phyloP scores from a whole-genome alignment of 30 jellyfish, hydroid and myxozoan species.

The Turritopsis rubra region DNA sequence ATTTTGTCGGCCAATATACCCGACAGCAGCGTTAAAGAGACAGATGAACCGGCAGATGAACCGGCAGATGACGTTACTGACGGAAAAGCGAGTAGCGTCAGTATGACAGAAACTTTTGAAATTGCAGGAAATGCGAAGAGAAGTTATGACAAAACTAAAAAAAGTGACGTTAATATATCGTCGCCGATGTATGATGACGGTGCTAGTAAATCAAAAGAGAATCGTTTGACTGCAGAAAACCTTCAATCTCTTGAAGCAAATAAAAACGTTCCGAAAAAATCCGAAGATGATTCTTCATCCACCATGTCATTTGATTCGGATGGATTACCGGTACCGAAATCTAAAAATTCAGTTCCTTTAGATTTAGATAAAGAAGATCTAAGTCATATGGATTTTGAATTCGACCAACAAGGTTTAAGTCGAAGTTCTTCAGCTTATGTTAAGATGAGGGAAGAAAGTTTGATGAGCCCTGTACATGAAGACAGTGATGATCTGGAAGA shows the following conservation, averaged over 20 bases:
- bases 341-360: conserved; percentile 1
- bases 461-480: conserved; percentile 24
- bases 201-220: background rate
- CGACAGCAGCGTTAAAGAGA: background rate
- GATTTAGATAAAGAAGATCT: background rate
- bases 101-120: background rate
- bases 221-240: background rate
- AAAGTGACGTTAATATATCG: background rate
- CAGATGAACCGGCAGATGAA: background rate
- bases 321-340: conserved; percentile 30
- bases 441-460: conserved; percentile 1
- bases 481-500: conserved; percentile 16
- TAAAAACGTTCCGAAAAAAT: background rate
- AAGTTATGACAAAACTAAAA: background rate
- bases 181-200: background rate
- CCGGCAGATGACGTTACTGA: background rate
- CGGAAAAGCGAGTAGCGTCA: background rate
- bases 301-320: conserved; percentile 35
- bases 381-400: background rate
- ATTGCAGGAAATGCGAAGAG: background rate
- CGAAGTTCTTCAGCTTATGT: conserved; percentile 11
- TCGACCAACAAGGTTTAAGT: background rate
- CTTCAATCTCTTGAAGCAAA: background rate
- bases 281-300: conserved; percentile 15
- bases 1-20: background rate